A percentile compares a stretch with the other conserved stretches of the same genome.
Evolutionary conservation across 2,888 invertebrate genomes (phyloP).

Genomic region (Dromius quadrimaculatus): DNA sequence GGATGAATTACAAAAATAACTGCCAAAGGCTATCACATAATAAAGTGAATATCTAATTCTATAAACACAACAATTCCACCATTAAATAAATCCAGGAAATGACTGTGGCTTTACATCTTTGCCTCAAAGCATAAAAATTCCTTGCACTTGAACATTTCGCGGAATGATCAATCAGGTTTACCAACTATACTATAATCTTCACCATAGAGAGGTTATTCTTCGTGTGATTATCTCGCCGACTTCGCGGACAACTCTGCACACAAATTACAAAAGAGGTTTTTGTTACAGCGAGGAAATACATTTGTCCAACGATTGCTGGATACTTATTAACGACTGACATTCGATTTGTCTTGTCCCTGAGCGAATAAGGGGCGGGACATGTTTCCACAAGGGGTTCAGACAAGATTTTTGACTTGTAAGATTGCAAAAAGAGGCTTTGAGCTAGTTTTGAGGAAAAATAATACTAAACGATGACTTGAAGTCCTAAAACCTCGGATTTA

Average conservation of each 20-base stretch:
- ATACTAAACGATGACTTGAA: too few species aligned
- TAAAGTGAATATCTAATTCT: neutral
- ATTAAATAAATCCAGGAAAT: slow-evolving; percentile 1
- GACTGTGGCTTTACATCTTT: neutral
- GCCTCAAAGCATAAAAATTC: neutral
- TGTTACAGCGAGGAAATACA: slow-evolving; percentile 61
- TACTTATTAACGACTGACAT: slow-evolving; percentile 70
- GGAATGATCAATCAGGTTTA: slow-evolving; percentile 16
- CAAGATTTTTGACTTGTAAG: too few species aligned
- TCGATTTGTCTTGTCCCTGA: slow-evolving; percentile 69
- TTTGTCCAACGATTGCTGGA: slow-evolving; percentile 67
- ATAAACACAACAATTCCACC: neutral
- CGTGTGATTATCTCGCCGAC: slow-evolving; percentile 42
- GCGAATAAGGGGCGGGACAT: slow-evolving; percentile 58
- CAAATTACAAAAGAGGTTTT: slow-evolving; percentile 45
- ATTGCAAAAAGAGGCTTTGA: too few species aligned
- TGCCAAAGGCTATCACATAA: neutral
- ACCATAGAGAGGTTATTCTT: slow-evolving; percentile 26
- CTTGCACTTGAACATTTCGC: neutral
- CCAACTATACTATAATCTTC: slow-evolving; percentile 35
- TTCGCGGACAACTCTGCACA: slow-evolving; percentile 14
- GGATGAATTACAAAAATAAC: slow-evolving; percentile 56
- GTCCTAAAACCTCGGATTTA: too few species aligned
- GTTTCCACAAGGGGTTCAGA: neutral
- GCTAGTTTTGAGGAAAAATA: too few species aligned